These are phyloP conservation scores for Myotis planiceps DNA, from an alignment of 2,797 vertebrate genomes.

Conservation along the genomic window DNA sequence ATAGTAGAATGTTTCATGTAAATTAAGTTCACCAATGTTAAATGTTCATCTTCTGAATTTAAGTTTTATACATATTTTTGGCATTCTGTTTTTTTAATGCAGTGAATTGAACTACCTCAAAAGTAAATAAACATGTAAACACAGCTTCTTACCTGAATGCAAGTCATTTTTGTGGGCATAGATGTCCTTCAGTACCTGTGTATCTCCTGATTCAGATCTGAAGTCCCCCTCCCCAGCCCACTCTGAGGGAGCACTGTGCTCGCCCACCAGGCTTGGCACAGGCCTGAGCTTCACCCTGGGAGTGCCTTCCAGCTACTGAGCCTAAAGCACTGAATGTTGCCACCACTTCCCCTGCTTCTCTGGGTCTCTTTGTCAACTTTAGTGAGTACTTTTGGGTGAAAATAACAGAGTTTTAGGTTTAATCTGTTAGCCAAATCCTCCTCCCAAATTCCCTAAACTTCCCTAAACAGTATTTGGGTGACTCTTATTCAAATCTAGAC, in stretches of 20 bases:
- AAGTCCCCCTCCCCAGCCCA: rapidly evolving
- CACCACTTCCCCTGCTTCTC: rapidly evolving
- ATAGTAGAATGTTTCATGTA: not conserved
- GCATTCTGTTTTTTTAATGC: not conserved
- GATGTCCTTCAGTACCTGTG: rapidly evolving
- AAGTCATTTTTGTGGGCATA: not conserved
- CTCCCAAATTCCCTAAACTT: not conserved
- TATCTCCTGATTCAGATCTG: not conserved
- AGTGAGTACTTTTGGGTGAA: not conserved
- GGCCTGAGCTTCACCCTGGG: rapidly evolving
- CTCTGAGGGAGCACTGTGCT: rapidly evolving
- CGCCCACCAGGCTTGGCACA: not conserved
- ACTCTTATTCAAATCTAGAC: not conserved
- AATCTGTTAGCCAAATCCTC: not conserved
- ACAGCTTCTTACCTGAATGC: not conserved
- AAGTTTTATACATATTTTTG: not conserved
- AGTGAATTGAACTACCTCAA: not conserved
- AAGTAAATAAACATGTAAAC: not conserved
- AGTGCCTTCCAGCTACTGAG: not conserved
- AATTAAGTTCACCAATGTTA: conserved; percentile 12
- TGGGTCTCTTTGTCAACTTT: not conserved
- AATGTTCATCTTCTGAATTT: not conserved
- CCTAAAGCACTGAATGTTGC: not conserved
- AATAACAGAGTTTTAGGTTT: not conserved
- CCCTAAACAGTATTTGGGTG: not conserved